Conservation (phyloP, 1,140 invertebrate genomes). For the Gerris buenoi region DNA sequence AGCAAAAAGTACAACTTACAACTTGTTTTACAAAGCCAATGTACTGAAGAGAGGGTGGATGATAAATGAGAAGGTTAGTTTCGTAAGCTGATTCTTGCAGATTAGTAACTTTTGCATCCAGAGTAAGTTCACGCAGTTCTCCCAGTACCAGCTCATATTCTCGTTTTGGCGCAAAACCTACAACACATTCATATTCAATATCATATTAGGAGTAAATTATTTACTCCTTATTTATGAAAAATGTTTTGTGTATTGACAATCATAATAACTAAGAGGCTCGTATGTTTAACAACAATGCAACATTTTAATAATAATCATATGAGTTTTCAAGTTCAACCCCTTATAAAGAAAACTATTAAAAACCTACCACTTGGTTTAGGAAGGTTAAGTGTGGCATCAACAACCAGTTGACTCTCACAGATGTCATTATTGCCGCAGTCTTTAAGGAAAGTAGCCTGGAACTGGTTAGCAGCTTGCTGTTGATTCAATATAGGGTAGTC, state of each 20-base stretch:
- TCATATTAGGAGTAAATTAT: too few relatives aligned
- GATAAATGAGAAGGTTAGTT: constrained; percentile 60
- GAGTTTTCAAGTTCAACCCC: too few relatives aligned
- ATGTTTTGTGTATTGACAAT: too few relatives aligned
- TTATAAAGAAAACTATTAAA: too few relatives aligned
- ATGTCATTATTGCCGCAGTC: constrained; percentile 81
- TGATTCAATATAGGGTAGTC: constrained; percentile 77
- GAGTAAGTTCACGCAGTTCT: constrained; percentile 53
- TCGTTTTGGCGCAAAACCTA: background rate
- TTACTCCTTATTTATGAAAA: too few relatives aligned
- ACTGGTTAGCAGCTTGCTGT: constrained; percentile 61
- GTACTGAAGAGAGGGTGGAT: constrained; percentile 63
- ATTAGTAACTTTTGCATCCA: constrained; percentile 63
- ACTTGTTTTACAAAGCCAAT: constrained; percentile 42
- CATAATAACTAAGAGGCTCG: too few relatives aligned
- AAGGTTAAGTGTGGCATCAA: constrained; percentile 48
- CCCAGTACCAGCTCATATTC: constrained; percentile 45
- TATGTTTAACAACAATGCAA: too few relatives aligned
- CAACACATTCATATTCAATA: too few relatives aligned
- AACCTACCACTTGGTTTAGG: constrained; percentile 25
- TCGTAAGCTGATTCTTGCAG: constrained; percentile 80
- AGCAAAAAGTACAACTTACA: too few relatives aligned
- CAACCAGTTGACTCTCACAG: constrained; percentile 69
- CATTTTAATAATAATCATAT: too few relatives aligned
- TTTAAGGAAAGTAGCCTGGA: constrained; percentile 77